These are phyloP conservation scores for Phenganax subtilis DNA, from an alignment of 92 coral and sea anemone species.

Conservation along the genomic window DNA sequence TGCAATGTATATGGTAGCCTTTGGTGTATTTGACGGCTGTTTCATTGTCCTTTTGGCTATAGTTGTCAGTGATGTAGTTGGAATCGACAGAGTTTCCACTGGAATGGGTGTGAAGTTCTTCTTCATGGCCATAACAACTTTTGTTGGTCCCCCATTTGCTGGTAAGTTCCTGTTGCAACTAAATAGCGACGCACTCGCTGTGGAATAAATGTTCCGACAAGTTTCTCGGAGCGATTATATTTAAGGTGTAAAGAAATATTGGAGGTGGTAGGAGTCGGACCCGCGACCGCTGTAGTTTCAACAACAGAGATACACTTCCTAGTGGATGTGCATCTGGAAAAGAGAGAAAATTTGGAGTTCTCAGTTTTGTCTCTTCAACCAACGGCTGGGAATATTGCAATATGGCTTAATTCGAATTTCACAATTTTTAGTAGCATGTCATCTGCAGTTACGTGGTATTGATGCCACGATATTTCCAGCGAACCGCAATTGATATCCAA, in stretches of 20 bases:
- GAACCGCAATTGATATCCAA: too few species aligned
- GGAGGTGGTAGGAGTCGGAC: background rate
- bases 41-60: constrained; percentile 78
- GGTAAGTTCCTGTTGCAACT: constrained; percentile 43
- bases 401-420: too few species aligned
- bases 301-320: background rate
- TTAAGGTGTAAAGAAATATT: background rate
- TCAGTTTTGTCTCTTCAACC: too few species aligned
- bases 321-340: too few species aligned
- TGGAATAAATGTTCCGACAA: background rate
- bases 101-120: constrained; percentile 94
- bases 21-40: constrained; percentile 95
- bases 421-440: too few species aligned
- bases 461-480: too few species aligned
- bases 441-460: too few species aligned
- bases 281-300: background rate
- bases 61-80: constrained; percentile 85
- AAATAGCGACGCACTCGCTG: background rate
- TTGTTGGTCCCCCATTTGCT: constrained; percentile 91
- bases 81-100: constrained; percentile 75
- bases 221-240: background rate
- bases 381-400: too few species aligned
- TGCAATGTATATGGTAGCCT: constrained; percentile 79
- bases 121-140: constrained; percentile 87
- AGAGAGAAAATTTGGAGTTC: too few species aligned